A percentile compares a stretch with the other conserved stretches of the same genome.
Evolutionary conservation across 2,113 vertebrate genomes (phyloP).

Genomic region (Halichoerus grypus): DNA sequence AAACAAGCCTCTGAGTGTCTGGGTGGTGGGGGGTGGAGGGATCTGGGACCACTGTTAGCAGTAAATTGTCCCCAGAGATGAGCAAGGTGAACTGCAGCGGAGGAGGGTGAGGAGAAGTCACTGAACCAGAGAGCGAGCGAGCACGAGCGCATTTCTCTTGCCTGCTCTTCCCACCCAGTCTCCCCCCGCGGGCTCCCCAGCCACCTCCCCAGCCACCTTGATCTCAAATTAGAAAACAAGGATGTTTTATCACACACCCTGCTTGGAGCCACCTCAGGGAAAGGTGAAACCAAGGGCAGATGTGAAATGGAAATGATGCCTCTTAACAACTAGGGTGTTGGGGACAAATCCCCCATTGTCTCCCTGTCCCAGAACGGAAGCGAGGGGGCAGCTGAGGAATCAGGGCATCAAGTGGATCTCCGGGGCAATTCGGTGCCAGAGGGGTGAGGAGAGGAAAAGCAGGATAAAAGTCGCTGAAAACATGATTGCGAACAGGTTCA

Average conservation of each 20-base stretch:
- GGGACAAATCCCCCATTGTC: conserved; percentile 72
- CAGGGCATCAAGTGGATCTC: background rate
- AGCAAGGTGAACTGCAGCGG: background rate
- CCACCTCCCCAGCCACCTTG: background rate
- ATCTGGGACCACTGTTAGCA: conserved; percentile 62
- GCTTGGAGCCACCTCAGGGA: background rate
- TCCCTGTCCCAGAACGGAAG: conserved; percentile 53
- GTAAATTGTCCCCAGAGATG: conserved; percentile 66
- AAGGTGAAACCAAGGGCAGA: conserved; percentile 78
- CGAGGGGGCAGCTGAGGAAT: conserved; percentile 43
- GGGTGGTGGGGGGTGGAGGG: background rate
- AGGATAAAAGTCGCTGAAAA: background rate
- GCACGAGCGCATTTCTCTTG: conserved; percentile 3
- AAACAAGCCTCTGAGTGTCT: conserved; percentile 42
- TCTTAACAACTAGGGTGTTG: conserved; percentile 44
- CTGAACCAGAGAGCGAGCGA: conserved; percentile 59
- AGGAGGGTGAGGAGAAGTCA: background rate
- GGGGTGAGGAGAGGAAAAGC: background rate
- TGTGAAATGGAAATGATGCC: conserved; percentile 61
- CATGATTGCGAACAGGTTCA: background rate
- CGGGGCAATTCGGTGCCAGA: background rate
- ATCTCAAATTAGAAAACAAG: no score
- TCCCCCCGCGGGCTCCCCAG: background rate
- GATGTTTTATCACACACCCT: no score
- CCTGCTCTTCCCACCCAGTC: conserved; percentile 22